phyloP scores from a whole-genome alignment of 2,888 invertebrate genomes.

The Tachina grossa region DNA sequence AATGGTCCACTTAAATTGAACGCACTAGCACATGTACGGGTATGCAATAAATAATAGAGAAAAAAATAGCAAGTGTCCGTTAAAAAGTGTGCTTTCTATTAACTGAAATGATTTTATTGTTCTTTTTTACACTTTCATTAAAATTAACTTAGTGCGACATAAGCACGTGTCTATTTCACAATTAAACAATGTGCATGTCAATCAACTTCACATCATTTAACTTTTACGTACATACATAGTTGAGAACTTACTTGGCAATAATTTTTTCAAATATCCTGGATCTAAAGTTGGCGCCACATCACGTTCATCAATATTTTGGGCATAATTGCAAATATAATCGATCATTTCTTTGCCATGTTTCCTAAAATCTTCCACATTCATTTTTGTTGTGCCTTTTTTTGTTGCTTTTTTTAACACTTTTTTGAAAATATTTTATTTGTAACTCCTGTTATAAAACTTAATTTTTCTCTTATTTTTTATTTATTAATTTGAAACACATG shows the following conservation, averaged over 20 bases:
- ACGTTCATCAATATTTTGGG: constrained; percentile 86
- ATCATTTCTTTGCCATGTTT: constrained; percentile 91
- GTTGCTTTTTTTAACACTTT: constrained; percentile 29
- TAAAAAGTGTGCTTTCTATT: constrained; percentile 7
- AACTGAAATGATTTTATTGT: constrained; percentile 26
- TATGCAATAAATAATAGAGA: not conserved
- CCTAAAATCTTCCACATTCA: constrained; percentile 91
- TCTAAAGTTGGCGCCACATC: constrained; percentile 90
- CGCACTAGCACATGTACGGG: not conserved
- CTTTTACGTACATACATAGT: constrained; percentile 21
- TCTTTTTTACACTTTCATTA: constrained; percentile 2
- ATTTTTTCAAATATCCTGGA: constrained; percentile 89
- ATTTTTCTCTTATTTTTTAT: not conserved
- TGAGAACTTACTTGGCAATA: constrained; percentile 85
- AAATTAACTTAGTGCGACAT: not conserved
- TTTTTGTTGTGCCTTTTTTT: constrained; percentile 82
- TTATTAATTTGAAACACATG: constrained; percentile 1
- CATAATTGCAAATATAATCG: constrained; percentile 91
- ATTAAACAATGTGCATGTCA: not conserved
- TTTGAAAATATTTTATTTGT: not conserved
- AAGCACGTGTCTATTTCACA: constrained; percentile 43
- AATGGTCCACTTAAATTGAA: not conserved
- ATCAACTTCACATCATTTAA: not conserved
- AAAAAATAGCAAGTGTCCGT: constrained; percentile 34
- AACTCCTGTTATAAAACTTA: not conserved